These are phyloP conservation scores for Edolisoma coerulescens DNA, from an alignment of 2,113 vertebrate species.

Conservation along the genomic window DNA sequence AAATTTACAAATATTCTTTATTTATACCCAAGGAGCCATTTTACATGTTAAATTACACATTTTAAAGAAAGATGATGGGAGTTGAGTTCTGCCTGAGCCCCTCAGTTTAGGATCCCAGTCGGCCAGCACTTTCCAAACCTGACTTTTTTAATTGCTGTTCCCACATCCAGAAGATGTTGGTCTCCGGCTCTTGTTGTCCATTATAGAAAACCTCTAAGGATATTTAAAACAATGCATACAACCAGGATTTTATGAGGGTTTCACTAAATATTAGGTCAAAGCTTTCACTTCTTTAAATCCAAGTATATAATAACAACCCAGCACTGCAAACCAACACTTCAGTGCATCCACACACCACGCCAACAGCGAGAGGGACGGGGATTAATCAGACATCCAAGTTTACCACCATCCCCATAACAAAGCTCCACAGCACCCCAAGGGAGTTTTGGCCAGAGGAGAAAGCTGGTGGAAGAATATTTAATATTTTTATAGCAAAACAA, in stretches of 20 bases:
- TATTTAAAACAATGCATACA: neutral
- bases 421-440: constrained; percentile 22
- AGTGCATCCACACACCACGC: neutral
- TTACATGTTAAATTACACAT: neutral
- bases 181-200: neutral
- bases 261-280: neutral
- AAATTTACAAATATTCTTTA: neutral
- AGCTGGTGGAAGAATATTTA: constrained; percentile 66
- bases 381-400: constrained; percentile 26
- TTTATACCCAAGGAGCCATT: neutral
- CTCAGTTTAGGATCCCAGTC: neutral
- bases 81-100: neutral
- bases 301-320: neutral
- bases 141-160: neutral
- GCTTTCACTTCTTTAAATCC: neutral
- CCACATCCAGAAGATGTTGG: neutral
- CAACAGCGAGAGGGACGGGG: neutral
- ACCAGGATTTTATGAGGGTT: neutral
- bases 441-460: constrained; percentile 49
- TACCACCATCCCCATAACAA: constrained; percentile 29
- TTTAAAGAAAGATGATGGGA: neutral
- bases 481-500: constrained; percentile 76
- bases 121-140: neutral
- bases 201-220: neutral
- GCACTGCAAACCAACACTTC: neutral